phyloP scores from a whole-genome alignment of 2,888 invertebrate species.

The Erebia epiphron region DNA sequence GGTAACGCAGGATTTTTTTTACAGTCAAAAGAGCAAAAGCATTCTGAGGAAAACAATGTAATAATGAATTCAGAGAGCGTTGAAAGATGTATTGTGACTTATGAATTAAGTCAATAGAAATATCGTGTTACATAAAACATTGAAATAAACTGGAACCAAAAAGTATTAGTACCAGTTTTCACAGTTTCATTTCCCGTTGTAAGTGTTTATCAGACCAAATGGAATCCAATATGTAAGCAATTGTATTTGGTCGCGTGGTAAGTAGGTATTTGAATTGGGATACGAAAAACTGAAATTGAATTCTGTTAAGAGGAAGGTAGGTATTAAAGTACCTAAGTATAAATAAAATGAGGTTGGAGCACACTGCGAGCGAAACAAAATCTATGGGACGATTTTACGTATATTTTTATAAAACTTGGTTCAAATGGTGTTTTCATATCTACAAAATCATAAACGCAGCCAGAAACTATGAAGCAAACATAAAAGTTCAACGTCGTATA shows the following conservation, averaged over 20 bases:
- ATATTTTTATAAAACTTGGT: not conserved
- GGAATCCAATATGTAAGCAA: not conserved
- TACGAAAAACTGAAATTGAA: not conserved
- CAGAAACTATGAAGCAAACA: conserved; percentile 2
- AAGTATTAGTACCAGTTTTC: not conserved
- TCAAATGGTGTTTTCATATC: too few relatives aligned
- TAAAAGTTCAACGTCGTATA: not conserved
- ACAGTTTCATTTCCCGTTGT: conserved; percentile 9
- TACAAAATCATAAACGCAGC: not conserved
- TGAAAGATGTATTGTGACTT: too few relatives aligned
- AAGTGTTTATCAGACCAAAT: not conserved
- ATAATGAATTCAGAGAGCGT: too few relatives aligned
- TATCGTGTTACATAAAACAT: too few relatives aligned
- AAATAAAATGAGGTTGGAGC: conserved; percentile 5
- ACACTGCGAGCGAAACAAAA: not conserved
- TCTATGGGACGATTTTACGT: not conserved
- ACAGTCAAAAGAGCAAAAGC: too few relatives aligned
- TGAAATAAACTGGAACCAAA: not conserved
- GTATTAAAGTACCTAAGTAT: not conserved
- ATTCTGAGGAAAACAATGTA: too few relatives aligned
- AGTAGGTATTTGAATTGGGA: conserved; percentile 3
- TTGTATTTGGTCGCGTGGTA: not conserved
- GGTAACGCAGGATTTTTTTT: too few relatives aligned
- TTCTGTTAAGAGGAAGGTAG: not conserved
- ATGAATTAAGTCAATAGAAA: too few relatives aligned